Percentiles rank a stretch among this genome's conserved stretches.
Evolutionary conservation across 1,140 invertebrate species (phyloP).

Genomic region (Andricus grossulariae): DNA sequence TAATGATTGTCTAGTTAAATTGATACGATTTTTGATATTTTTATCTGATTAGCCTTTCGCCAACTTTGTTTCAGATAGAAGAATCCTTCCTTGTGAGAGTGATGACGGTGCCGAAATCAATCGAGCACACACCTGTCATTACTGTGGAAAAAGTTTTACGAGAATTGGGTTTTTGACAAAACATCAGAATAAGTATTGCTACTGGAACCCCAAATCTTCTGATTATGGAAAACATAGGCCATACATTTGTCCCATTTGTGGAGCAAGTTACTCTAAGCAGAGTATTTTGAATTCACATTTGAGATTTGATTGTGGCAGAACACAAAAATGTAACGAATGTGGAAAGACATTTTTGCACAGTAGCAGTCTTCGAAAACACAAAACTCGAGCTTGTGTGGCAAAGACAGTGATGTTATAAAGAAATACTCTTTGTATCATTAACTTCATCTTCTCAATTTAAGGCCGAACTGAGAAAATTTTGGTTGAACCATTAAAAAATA

Average conservation of each 20-base stretch:
- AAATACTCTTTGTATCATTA: neutral
- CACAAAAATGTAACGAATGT: slow-evolving; percentile 48
- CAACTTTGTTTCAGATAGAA: neutral
- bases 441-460: neutral
- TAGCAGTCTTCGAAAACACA: slow-evolving; percentile 41
- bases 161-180: neutral
- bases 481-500: no score
- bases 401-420: neutral
- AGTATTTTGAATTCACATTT: slow-evolving; percentile 48
- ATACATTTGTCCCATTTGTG: slow-evolving; percentile 43
- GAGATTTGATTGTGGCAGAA: slow-evolving; percentile 47
- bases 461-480: no score
- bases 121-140: neutral
- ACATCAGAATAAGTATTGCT: slow-evolving; percentile 9
- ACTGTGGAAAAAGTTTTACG: slow-evolving; percentile 8
- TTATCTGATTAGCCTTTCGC: neutral
- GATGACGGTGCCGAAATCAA: neutral
- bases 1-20: neutral
- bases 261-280: slow-evolving; percentile 33
- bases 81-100: neutral
- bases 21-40: neutral
- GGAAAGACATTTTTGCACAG: slow-evolving; percentile 40
- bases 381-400: neutral
- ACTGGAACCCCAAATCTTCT: neutral
- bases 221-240: slow-evolving; percentile 26